phyloP scores from a whole-genome alignment of 2,797 vertebrate species.

The Rousettus madagascariensis region DNA sequence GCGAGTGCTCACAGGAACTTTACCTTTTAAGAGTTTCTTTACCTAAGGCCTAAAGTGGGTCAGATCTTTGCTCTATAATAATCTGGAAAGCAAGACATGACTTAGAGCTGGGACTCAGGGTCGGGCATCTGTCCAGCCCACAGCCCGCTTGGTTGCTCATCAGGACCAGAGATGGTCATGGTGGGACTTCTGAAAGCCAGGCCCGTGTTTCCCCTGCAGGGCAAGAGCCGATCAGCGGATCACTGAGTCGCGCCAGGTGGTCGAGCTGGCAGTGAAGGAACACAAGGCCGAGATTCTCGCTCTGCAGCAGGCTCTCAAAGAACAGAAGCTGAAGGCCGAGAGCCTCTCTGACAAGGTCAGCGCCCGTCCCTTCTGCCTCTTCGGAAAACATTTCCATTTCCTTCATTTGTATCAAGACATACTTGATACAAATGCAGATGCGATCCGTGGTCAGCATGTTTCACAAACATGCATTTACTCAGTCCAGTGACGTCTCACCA shows the following conservation, averaged over 20 bases:
- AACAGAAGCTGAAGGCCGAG: conserved; percentile 98
- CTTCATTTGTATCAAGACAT: background rate
- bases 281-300: conserved; percentile 97
- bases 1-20: background rate
- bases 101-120: background rate
- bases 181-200: background rate
- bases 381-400: background rate
- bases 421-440: background rate
- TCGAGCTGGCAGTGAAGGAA: conserved; percentile 97
- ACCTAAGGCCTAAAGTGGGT: conserved; percentile 40
- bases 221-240: conserved; percentile 94
- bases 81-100: background rate
- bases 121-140: background rate
- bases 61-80: background rate
- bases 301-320: conserved; percentile 97
- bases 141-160: background rate
- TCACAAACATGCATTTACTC: background rate
- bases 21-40: conserved; percentile 11
- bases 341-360: conserved; percentile 97
- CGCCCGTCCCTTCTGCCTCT: background rate
- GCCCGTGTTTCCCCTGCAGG: conserved; percentile 37
- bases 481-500: background rate
- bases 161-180: background rate
- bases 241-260: conserved; percentile 96
- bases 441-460: background rate